phyloP scores from a whole-genome alignment of 2,113 vertebrate species.

The Campylomormyrus tamandua region DNA sequence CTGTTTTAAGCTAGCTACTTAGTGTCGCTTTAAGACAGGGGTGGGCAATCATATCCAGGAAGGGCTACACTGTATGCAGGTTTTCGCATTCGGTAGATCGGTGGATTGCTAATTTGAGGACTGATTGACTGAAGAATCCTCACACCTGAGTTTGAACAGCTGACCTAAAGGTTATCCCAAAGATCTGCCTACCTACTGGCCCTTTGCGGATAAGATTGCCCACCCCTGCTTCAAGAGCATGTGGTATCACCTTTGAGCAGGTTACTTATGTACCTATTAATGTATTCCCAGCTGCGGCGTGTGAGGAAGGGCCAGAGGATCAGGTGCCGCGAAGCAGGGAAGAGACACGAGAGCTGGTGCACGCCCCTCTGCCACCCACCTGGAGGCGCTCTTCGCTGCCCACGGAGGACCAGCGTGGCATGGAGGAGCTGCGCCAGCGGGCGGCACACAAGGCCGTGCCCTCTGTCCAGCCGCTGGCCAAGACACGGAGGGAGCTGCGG shows the following conservation, averaged over 20 bases:
- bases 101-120: too few species aligned
- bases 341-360: conserved; percentile 74
- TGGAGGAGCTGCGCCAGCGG: conserved; percentile 61
- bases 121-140: too few species aligned
- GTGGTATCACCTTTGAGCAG: not conserved
- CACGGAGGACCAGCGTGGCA: conserved; percentile 60
- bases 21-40: not conserved
- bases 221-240: not conserved
- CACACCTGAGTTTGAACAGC: too few species aligned
- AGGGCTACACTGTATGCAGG: too few species aligned
- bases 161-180: too few species aligned
- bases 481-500: conserved; percentile 66
- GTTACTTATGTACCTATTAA: not conserved
- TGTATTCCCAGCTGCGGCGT: not conserved
- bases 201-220: too few species aligned
- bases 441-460: conserved; percentile 42
- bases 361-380: conserved; percentile 71
- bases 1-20: not conserved
- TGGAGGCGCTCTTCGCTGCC: conserved; percentile 86
- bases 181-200: too few species aligned
- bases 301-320: conserved; percentile 38
- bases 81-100: too few species aligned
- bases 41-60: too few species aligned
- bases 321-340: conserved; percentile 56
- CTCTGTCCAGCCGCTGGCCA: conserved; percentile 53